Conservation (phyloP, 2,113 vertebrate species). For the Pseudonaja textilis region DNA sequence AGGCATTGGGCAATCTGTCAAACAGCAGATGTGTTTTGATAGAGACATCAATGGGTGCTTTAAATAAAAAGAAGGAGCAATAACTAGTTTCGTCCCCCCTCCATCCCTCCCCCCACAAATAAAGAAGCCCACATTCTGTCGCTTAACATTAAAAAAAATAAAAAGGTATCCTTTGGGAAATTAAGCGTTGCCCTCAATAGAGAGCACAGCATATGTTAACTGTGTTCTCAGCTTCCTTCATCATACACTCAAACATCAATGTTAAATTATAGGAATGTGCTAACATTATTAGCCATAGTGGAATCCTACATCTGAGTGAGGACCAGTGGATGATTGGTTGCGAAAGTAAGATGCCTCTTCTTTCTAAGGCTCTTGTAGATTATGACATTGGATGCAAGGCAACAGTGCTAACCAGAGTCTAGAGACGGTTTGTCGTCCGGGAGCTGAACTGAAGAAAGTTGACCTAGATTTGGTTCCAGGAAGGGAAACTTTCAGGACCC, state of each 20-base stretch:
- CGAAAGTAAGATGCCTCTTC: background rate
- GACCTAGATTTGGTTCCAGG: too few species aligned
- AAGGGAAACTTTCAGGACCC: background rate
- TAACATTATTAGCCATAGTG: conserved; percentile 13
- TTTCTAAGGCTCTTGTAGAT: background rate
- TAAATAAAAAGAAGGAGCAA: conserved; percentile 38
- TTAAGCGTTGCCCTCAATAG: conserved; percentile 48
- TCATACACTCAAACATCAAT: background rate
- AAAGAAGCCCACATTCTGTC: conserved; percentile 22
- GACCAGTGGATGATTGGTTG: background rate
- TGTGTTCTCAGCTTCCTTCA: conserved; percentile 45
- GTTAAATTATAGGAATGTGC: conserved; percentile 27
- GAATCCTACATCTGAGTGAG: background rate
- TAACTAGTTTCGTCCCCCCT: background rate
- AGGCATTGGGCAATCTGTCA: conserved; percentile 40
- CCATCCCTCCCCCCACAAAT: background rate
- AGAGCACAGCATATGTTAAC: conserved; percentile 40
- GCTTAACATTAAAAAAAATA: conserved; percentile 30
- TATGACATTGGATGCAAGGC: background rate
- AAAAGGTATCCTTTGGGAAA: conserved; percentile 39
- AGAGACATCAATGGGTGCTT: conserved; percentile 32
- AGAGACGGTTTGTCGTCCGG: background rate
- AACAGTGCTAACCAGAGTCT: too few species aligned
- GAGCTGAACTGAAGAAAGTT: background rate
- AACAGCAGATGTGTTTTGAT: conserved; percentile 39